These are phyloP conservation scores for Andrena dorsata DNA, from an alignment of 2,888 invertebrate species.

Conservation along the genomic window DNA sequence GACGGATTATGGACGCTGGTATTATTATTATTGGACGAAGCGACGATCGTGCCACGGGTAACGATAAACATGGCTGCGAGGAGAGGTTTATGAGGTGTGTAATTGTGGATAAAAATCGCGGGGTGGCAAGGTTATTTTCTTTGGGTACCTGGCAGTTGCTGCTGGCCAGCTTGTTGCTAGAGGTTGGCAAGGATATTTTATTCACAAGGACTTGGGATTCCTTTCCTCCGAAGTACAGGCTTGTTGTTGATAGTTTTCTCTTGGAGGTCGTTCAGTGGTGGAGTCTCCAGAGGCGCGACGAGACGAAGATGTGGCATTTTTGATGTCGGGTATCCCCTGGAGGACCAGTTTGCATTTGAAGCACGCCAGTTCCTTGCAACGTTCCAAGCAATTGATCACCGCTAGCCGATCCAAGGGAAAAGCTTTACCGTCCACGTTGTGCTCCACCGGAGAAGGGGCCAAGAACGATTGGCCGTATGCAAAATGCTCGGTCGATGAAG, in stretches of 20 bases:
- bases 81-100: slow-evolving; percentile 49
- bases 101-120: slow-evolving; percentile 40
- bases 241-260: not conserved
- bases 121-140: slow-evolving; percentile 6
- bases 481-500: slow-evolving; percentile 65
- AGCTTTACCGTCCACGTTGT: slow-evolving; percentile 9
- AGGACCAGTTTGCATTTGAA: too few species aligned
- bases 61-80: slow-evolving; percentile 47
- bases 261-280: not conserved
- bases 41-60: slow-evolving; percentile 37
- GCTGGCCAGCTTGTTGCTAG: not conserved
- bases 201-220: not conserved
- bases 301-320: too few species aligned
- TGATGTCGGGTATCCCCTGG: too few species aligned
- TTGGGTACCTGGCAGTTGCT: not conserved
- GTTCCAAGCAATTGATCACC: not conserved
- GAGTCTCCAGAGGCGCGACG: too few species aligned
- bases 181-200: not conserved
- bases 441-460: slow-evolving; percentile 18
- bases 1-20: slow-evolving; percentile 50
- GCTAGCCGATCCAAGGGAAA: slow-evolving; percentile 19
- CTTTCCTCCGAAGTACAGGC: not conserved
- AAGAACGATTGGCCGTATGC: slow-evolving; percentile 52
- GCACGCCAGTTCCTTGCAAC: too few species aligned
- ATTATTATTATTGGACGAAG: slow-evolving; percentile 48